A percentile compares a stretch with the other conserved stretches of the same genome.
These are phyloP conservation scores for Heterotis niloticus DNA, from an alignment of 2,113 vertebrate genomes.

Conservation along the genomic window DNA sequence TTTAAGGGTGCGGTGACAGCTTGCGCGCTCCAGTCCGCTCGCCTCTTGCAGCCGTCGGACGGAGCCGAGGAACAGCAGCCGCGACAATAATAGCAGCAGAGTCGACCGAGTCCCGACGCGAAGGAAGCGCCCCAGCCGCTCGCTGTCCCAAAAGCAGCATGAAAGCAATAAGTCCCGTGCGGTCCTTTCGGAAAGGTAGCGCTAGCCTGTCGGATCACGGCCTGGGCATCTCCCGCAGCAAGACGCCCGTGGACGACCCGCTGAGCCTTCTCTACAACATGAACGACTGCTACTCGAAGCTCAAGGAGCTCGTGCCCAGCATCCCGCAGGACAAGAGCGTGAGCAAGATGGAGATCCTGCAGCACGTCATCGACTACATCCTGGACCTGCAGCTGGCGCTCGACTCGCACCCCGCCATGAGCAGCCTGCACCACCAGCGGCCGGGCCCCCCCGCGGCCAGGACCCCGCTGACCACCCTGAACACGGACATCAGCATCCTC, in stretches of 20 bases:
- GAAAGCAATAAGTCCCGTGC: conserved; percentile 97
- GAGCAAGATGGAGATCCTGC: conserved; percentile 99
- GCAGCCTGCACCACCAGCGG: conserved; percentile 78
- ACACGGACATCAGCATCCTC: conserved; percentile 96
- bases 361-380: conserved; percentile 99
- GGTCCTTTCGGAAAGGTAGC: conserved; percentile 82
- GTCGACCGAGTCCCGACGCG: conserved; percentile 13
- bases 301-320: conserved; percentile 98
- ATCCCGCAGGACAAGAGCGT: conserved; percentile 98
- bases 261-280: conserved; percentile 97
- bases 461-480: conserved; percentile 89
- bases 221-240: conserved; percentile 91
- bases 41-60: conserved; percentile 43
- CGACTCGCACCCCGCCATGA: conserved; percentile 87
- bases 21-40: conserved; percentile 63
- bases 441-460: conserved; percentile 69
- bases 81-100: no score
- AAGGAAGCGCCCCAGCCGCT: conserved; percentile 21
- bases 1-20: conserved; percentile 67
- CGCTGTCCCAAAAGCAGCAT: conserved; percentile 63
- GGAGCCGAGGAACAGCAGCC: conserved; percentile 26
- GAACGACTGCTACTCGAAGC: conserved; percentile 98
- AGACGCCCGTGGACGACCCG: conserved; percentile 91
- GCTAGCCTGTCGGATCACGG: conserved; percentile 79
- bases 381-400: conserved; percentile 97